Evolutionary conservation across 2,797 vertebrate species (phyloP), one percentile per base, ranked within the genome.

Genomic region (Phoebastria nigripes): DNA sequence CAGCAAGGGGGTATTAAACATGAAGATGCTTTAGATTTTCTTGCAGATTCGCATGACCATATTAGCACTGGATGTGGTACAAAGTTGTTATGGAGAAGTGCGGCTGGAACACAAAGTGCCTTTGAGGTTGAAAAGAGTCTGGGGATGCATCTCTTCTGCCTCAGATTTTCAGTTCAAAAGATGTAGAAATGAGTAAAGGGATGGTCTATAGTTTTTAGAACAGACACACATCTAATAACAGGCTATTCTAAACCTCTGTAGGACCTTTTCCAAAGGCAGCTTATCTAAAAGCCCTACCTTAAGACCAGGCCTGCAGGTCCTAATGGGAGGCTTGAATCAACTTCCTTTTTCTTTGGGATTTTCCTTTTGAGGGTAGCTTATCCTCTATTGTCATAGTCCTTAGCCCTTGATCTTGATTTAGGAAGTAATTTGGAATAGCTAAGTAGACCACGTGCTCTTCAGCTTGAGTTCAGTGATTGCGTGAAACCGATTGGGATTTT

Each of bases 321-420:
- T 62, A 66, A 33, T 29, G 18, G 37, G 18, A 77, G 31, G 12
- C 25, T 86, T 82, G 46, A 82, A 62, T 9, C 17, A 11, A 47
- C 29, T 59, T 77, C 31, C 17, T 58, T 69, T 69, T 81, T 20
- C 25, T 65, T 46, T 19, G 5, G 9, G 6, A 16, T 59, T 93
- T 93, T 83, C 28, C 52, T 83, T 83, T 39, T 70, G 20, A 39
- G 42, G 9, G 11, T 66, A 77, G 15, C 0, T 92, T 73, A 73
- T 90, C 26, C 14, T 65, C 26, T 93, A 0, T 59, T 92, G 29
- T 56, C 22, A 11, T n/a, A 69, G 49, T 82, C 37, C 52, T 90
- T 82, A 84, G 42, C 19, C 31, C 26, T 90, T 90, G 76, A 69
- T 87, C 51, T 84, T 79, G 49, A 71, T 94, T 92, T 91, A 76